Conservation (phyloP, 2,113 vertebrate genomes). For the Tonatia bakeri region DNA sequence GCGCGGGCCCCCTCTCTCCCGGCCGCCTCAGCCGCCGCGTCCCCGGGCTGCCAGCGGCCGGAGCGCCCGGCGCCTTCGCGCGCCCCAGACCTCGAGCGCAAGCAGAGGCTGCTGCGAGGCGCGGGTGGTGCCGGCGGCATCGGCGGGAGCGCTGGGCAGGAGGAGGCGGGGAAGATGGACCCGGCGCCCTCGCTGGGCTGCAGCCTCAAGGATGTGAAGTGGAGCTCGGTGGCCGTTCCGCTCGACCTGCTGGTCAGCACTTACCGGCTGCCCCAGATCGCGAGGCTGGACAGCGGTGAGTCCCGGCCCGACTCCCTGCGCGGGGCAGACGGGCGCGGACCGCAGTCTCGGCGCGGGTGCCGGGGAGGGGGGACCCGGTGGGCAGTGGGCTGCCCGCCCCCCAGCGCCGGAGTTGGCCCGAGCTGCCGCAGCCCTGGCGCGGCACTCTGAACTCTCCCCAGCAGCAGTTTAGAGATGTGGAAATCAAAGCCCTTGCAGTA, state of each 20-base stretch:
- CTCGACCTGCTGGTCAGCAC: slow-evolving; percentile 93
- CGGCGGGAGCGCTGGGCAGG: slow-evolving; percentile 35
- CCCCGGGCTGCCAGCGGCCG: slow-evolving; percentile 3
- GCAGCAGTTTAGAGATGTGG: slow-evolving; percentile 9
- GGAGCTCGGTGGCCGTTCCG: slow-evolving; percentile 91
- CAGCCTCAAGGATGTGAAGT: slow-evolving; percentile 93
- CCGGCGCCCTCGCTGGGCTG: slow-evolving; percentile 78
- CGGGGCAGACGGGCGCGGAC: not conserved
- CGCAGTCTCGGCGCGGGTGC: not conserved
- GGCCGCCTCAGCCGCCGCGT: slow-evolving; percentile 37
- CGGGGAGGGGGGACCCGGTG: not conserved
- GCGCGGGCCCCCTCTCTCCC: not conserved
- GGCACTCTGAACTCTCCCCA: not conserved
- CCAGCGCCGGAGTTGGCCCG: not conserved
- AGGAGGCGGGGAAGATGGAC: slow-evolving; percentile 79
- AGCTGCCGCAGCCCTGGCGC: slow-evolving; percentile 57
- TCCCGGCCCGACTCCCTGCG: not conserved
- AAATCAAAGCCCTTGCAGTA: slow-evolving; percentile 28
- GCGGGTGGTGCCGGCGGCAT: slow-evolving; percentile 41
- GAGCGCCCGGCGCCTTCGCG: slow-evolving; percentile 25
- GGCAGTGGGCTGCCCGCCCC: not conserved
- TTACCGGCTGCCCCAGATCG: slow-evolving; percentile 94
- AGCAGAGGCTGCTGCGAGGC: slow-evolving; percentile 31
- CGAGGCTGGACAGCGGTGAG: slow-evolving; percentile 89
- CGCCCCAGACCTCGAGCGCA: slow-evolving; percentile 1